phyloP scores from a whole-genome alignment of 2,113 vertebrate species.

The Sinosuthora webbiana region DNA sequence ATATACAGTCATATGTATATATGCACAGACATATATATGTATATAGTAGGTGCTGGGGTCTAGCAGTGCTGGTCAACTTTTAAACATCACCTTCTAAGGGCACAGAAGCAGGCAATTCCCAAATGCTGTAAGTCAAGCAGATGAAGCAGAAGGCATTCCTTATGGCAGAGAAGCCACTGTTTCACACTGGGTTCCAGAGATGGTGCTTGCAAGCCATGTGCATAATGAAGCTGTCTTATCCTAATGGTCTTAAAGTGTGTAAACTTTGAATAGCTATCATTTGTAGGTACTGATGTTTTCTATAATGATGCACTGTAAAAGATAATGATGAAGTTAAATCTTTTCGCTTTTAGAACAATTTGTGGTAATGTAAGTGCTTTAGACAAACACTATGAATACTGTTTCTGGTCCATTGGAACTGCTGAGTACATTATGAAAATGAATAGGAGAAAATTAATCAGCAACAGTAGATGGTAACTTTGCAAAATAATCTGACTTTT shows the following conservation, averaged over 20 bases:
- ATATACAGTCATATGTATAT: background rate
- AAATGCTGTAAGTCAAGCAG: background rate
- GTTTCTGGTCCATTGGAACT: background rate
- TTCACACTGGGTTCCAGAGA: background rate
- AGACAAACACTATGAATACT: background rate
- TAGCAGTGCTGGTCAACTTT: background rate
- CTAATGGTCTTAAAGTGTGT: background rate
- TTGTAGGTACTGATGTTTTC: background rate
- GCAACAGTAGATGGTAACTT: background rate
- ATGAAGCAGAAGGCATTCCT: background rate
- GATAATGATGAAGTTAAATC: background rate
- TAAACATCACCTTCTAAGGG: background rate
- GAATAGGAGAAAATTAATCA: background rate
- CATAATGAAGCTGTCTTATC: background rate
- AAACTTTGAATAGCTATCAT: background rate
- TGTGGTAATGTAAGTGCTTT: background rate
- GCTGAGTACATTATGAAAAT: background rate
- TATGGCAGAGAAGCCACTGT: background rate
- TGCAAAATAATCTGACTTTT: background rate
- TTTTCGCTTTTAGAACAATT: background rate
- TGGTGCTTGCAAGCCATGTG: rapidly evolving
- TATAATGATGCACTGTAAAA: background rate
- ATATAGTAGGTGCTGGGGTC: background rate
- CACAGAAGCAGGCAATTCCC: background rate
- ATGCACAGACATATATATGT: too few species aligned